phyloP scores from a whole-genome alignment of 2,797 vertebrate species.

The Acanthurus lineatus region DNA sequence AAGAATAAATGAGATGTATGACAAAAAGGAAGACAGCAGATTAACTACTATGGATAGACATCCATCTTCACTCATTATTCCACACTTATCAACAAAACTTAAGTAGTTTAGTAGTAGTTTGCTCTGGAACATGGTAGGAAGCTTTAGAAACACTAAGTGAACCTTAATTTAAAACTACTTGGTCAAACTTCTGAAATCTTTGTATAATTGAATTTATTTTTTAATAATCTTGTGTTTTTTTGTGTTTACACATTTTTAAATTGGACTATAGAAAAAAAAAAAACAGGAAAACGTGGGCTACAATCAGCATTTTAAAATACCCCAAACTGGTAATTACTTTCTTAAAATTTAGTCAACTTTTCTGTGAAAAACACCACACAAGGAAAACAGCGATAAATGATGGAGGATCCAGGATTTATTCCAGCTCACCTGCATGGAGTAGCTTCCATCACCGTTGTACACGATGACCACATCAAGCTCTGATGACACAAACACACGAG shows the following conservation, averaged over 20 bases:
- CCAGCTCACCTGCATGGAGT: slow-evolving; percentile 91
- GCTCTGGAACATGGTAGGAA: no score
- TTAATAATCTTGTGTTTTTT: not conserved
- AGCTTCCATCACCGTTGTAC: slow-evolving; percentile 92
- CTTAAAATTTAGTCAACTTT: not conserved
- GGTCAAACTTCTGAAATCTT: no score
- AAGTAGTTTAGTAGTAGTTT: no score
- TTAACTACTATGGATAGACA: not conserved
- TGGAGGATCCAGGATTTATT: no score
- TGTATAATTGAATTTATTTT: no score
- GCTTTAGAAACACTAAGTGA: no score
- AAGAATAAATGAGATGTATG: not conserved
- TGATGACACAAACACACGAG: slow-evolving; percentile 66
- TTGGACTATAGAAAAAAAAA: not conserved
- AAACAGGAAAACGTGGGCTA: not conserved
- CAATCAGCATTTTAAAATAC: not conserved
- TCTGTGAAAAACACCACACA: not conserved
- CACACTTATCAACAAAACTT: no score
- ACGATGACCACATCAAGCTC: slow-evolving; percentile 87
- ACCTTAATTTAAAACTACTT: no score
- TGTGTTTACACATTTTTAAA: not conserved
- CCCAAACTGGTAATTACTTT: not conserved
- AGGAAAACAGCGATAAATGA: not conserved
- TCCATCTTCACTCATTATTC: no score
- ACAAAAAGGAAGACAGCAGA: not conserved